These are phyloP conservation scores for Ptychochromis oligacanthus DNA, from an alignment of 2,113 vertebrate species.

Conservation along the genomic window DNA sequence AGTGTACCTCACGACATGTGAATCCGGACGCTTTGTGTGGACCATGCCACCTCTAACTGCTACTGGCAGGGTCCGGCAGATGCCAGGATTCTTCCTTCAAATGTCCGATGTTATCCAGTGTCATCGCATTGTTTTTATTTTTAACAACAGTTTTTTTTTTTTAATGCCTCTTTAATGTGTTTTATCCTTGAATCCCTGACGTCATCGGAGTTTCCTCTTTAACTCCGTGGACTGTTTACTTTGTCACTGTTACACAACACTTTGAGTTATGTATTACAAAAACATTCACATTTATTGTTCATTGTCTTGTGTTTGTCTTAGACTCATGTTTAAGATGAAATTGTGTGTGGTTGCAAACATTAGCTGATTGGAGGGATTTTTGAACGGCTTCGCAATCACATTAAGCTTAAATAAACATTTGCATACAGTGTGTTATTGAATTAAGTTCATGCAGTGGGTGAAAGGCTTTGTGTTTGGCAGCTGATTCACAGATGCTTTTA, in stretches of 20 bases:
- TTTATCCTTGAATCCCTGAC: background rate
- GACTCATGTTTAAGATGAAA: too few species aligned
- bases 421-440: background rate
- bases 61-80: too few species aligned
- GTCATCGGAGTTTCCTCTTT: background rate
- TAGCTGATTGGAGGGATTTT: background rate
- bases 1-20: too few species aligned
- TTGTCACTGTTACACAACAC: conserved; percentile 4
- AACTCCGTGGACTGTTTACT: background rate
- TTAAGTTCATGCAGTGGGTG: background rate
- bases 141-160: background rate
- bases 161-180: background rate
- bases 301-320: background rate
- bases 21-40: too few species aligned
- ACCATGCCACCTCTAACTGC: too few species aligned
- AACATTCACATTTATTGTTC: background rate
- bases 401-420: background rate
- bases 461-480: background rate
- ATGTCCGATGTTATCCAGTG: too few species aligned
- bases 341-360: too few species aligned
- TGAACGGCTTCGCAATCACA: background rate
- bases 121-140: background rate
- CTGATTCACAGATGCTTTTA: background rate
- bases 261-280: background rate
- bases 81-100: too few species aligned